phyloP scores from a whole-genome alignment of 2,888 invertebrate species.

The Bellardia pandia region DNA sequence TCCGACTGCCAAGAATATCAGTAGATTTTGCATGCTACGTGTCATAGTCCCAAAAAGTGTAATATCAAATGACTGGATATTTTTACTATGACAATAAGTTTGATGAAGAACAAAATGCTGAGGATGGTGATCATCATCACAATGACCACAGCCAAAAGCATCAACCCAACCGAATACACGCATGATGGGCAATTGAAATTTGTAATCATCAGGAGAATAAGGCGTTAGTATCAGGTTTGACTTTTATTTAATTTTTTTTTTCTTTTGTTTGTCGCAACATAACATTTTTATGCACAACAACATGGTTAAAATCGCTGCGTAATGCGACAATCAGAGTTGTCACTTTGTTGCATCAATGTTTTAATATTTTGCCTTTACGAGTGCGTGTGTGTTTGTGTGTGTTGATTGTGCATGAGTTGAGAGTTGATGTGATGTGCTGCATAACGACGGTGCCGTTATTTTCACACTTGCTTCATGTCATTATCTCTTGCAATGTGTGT shows the following conservation, averaged over 20 bases:
- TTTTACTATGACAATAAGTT: conserved; percentile 39
- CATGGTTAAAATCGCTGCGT: conserved; percentile 71
- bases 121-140: conserved; percentile 52
- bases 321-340: conserved; percentile 74
- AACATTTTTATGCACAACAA: conserved; percentile 56
- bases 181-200: conserved; percentile 61
- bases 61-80: conserved; percentile 11
- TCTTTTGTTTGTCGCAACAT: conserved; percentile 31
- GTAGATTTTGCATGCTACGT: background rate
- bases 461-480: conserved; percentile 66
- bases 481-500: conserved; percentile 29
- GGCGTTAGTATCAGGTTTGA: conserved; percentile 42
- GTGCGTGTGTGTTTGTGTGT: conserved; percentile 10
- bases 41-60: conserved; percentile 22
- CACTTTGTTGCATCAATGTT: conserved; percentile 70
- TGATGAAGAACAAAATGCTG: conserved; percentile 63
- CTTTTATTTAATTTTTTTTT: conserved; percentile 9
- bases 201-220: conserved; percentile 66
- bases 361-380: conserved; percentile 32
- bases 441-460: conserved; percentile 65
- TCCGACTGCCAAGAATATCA: background rate
- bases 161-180: conserved; percentile 30
- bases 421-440: conserved; percentile 59
- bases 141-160: conserved; percentile 48
- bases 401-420: conserved; percentile 45